phyloP scores from a whole-genome alignment of 2,888 invertebrate genomes.

The Tipula confusa region DNA sequence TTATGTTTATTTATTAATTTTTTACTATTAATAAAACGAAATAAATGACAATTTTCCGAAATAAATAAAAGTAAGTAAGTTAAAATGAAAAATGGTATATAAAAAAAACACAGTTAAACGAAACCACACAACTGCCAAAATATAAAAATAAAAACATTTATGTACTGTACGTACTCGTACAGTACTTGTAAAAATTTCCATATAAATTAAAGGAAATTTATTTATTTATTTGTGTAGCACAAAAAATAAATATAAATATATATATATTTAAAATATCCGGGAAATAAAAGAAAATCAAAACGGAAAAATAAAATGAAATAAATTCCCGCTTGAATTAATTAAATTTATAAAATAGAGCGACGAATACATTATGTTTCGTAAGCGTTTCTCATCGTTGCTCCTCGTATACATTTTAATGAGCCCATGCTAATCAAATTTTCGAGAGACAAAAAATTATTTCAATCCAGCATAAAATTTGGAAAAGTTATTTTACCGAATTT shows the following conservation, averaged over 20 bases:
- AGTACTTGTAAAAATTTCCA: neutral
- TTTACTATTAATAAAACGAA: neutral
- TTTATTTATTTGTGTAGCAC: neutral
- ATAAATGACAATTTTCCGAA: constrained; percentile 12
- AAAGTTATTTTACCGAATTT: neutral
- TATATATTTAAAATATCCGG: neutral
- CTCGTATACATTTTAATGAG: neutral
- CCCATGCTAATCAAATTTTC: neutral
- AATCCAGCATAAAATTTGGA: neutral
- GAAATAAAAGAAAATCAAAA: neutral
- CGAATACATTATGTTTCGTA: neutral
- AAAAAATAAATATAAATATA: neutral
- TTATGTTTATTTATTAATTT: too few species aligned
- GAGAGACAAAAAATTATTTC: neutral
- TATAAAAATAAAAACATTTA: neutral
- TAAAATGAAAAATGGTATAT: too few species aligned
- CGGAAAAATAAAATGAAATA: neutral
- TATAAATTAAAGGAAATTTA: constrained; percentile 20
- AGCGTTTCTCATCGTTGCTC: neutral
- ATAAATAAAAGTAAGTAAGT: neutral
- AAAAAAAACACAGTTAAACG: neutral
- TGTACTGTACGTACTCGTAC: neutral
- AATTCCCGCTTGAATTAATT: constrained; percentile 25
- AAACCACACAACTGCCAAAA: neutral
- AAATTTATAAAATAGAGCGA: neutral